These are phyloP conservation scores for Sebastiscus albofasciatus DNA, from an alignment of 2,797 vertebrate species.

Conservation along the genomic window DNA sequence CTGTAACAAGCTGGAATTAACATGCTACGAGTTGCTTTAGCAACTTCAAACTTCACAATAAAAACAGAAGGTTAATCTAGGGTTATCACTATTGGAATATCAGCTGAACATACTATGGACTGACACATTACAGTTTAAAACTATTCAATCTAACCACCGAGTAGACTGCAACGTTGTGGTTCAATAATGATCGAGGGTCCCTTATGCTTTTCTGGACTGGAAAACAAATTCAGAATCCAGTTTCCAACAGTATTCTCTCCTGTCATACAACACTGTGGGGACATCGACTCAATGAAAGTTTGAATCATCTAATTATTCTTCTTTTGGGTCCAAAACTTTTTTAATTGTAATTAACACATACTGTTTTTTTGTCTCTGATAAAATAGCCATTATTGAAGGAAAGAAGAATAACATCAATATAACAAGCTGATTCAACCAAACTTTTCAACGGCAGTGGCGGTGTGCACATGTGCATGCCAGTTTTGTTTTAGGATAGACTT, in stretches of 20 bases:
- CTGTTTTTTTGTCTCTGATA: neutral
- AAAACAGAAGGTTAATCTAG: no score
- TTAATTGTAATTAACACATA: neutral
- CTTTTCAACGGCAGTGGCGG: neutral
- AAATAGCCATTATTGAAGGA: neutral
- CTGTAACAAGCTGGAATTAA: no score
- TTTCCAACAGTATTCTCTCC: neutral
- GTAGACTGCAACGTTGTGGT: no score
- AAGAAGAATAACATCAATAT: neutral
- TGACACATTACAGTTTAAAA: neutral
- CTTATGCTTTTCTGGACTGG: neutral
- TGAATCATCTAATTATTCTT: neutral
- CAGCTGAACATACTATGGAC: neutral
- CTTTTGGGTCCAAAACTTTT: neutral
- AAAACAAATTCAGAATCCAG: neutral
- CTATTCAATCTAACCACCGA: neutral
- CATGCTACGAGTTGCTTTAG: no score
- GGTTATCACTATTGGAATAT: neutral
- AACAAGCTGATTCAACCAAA: neutral
- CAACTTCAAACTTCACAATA: no score
- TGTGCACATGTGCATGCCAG: neutral
- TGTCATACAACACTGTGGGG: neutral
- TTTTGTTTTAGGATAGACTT: neutral
- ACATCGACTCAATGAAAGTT: neutral
- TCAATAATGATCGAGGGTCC: no score